phyloP scores from a whole-genome alignment of 1,140 invertebrate genomes.

The Trypoxylus dichotomus region DNA sequence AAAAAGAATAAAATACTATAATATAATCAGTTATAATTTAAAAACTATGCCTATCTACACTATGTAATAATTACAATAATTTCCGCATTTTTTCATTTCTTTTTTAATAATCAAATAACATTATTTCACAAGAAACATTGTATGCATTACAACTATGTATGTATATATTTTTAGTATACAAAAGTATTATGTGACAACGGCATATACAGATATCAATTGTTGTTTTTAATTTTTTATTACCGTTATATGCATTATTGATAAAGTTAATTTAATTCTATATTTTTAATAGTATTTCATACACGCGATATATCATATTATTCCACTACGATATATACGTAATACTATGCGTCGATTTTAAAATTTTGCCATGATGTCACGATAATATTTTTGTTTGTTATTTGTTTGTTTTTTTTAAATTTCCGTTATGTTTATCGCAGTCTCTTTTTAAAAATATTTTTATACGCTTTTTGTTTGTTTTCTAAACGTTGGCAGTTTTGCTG shows the following conservation, averaged over 20 bases:
- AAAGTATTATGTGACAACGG: conserved; percentile 4
- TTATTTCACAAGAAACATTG: background rate
- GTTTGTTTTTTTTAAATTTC: conserved; percentile 51
- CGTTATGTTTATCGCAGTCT: conserved; percentile 51
- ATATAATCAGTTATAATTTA: conserved; percentile 43
- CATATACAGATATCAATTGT: background rate
- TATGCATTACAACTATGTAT: conserved; percentile 17
- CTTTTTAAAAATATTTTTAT: conserved; percentile 45
- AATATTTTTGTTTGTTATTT: conserved; percentile 52
- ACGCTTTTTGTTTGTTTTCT: conserved; percentile 39
- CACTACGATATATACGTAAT: no score
- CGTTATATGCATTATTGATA: no score
- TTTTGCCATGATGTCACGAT: conserved; percentile 47
- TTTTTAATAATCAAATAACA: conserved; percentile 4
- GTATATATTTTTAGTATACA: conserved; percentile 7
- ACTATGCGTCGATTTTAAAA: conserved; percentile 38
- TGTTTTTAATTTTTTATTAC: background rate
- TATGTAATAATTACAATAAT: conserved; percentile 48
- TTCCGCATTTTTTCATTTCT: background rate
- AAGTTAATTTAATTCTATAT: background rate
- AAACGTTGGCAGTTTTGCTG: conserved; percentile 36
- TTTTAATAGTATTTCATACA: background rate
- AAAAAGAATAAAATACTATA: conserved; percentile 44
- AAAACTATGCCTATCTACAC: conserved; percentile 51
- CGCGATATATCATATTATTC: no score